Percentiles rank a stretch among this genome's conserved stretches.
phyloP scores from a whole-genome alignment of 2,797 vertebrate species.

The Coendou prehensilis region DNA sequence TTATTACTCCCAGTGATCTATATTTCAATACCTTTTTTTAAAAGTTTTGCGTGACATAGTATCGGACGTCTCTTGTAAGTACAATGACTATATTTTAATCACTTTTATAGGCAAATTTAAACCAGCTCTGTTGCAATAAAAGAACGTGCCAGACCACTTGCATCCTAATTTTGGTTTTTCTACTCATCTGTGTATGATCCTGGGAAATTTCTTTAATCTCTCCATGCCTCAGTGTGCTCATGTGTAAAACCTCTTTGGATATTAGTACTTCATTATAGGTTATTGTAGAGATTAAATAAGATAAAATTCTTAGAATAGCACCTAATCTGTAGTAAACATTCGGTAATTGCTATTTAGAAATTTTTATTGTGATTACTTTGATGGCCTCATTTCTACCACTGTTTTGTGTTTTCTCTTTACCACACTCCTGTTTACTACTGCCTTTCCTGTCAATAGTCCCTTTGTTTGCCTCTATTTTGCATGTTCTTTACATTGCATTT shows the following conservation, averaged over 20 bases:
- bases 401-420: slow-evolving; percentile 54
- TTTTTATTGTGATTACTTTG: neutral
- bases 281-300: neutral
- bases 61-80: slow-evolving; percentile 6
- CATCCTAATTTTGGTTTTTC: neutral
- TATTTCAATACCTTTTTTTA: slow-evolving; percentile 7
- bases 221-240: neutral
- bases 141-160: neutral
- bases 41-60: neutral
- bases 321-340: neutral
- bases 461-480: slow-evolving; percentile 7
- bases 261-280: neutral
- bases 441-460: neutral
- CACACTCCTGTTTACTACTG: neutral
- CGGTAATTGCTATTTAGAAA: neutral
- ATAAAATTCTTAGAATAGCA: neutral
- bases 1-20: neutral
- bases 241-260: slow-evolving; percentile 9
- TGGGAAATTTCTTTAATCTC: neutral
- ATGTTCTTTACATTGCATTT: neutral
- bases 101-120: neutral
- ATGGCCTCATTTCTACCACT: neutral
- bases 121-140: neutral
- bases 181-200: neutral
- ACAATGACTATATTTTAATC: neutral